Evolutionary conservation across 2,113 vertebrate species (phyloP).

Genomic region (Podarcis muralis): DNA sequence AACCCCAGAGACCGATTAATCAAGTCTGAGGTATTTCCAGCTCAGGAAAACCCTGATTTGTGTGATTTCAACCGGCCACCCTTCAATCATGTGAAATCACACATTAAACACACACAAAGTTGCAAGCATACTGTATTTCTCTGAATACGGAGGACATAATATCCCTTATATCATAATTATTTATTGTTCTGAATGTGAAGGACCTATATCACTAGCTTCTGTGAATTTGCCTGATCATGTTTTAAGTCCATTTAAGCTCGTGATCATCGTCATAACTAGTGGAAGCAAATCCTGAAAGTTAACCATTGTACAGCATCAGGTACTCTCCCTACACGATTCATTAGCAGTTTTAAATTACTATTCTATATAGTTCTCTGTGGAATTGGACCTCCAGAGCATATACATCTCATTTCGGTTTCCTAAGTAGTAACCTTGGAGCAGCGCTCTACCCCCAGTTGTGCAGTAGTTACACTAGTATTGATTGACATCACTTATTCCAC

Average conservation of each 20-base stretch:
- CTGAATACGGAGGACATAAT: neutral
- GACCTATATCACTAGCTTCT: neutral
- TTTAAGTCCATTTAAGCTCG: neutral
- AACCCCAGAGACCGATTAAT: no score
- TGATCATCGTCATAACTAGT: neutral
- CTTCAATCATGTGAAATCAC: no score
- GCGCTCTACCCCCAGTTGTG: neutral
- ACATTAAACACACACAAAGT: no score
- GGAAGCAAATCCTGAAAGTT: neutral
- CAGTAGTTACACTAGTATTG: neutral
- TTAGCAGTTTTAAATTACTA: neutral
- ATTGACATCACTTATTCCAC: conserved; percentile 4
- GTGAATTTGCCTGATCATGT: neutral
- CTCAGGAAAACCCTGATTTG: no score
- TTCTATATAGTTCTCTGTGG: neutral
- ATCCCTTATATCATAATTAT: no score
- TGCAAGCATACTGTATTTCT: no score
- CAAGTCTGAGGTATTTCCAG: no score
- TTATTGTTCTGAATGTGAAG: neutral
- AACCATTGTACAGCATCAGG: neutral
- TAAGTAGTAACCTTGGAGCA: neutral
- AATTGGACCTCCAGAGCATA: neutral
- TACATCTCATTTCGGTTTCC: neutral
- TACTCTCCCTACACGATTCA: neutral
- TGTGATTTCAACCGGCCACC: no score